Evolutionary conservation across 2,888 invertebrate genomes (phyloP).

Genomic region (Petrolisthes manimaculis): DNA sequence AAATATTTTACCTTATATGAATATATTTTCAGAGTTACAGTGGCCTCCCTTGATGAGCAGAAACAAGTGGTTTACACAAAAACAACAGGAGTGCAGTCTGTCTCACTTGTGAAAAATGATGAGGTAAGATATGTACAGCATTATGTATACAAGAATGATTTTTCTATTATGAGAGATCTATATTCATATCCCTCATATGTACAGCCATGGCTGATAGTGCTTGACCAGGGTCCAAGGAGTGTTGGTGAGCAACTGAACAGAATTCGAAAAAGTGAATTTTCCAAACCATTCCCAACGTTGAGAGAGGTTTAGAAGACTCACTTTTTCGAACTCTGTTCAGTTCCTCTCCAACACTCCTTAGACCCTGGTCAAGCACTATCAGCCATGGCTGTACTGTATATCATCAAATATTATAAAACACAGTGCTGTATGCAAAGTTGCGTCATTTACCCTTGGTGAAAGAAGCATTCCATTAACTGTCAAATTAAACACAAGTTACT

Average conservation of each 20-base stretch:
- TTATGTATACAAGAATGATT: background rate
- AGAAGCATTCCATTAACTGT: too few species aligned
- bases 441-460: background rate
- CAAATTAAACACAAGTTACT: too few species aligned
- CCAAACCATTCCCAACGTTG: too few species aligned
- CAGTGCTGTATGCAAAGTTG: background rate
- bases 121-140: constrained; percentile 48
- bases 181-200: background rate
- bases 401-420: background rate
- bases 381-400: too few species aligned
- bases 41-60: constrained; percentile 78
- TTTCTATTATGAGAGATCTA: background rate
- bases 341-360: too few species aligned
- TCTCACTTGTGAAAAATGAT: constrained; percentile 58
- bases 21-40: constrained; percentile 73
- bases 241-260: too few species aligned
- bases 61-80: constrained; percentile 74
- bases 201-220: too few species aligned
- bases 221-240: too few species aligned
- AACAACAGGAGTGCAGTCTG: constrained; percentile 53
- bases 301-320: too few species aligned
- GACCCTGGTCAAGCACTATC: too few species aligned
- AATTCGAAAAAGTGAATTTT: too few species aligned
- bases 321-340: too few species aligned
- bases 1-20: constrained; percentile 17